These are phyloP conservation scores for Poeciliopsis presidionis DNA, from an alignment of 2,797 vertebrate genomes.

Conservation along the genomic window DNA sequence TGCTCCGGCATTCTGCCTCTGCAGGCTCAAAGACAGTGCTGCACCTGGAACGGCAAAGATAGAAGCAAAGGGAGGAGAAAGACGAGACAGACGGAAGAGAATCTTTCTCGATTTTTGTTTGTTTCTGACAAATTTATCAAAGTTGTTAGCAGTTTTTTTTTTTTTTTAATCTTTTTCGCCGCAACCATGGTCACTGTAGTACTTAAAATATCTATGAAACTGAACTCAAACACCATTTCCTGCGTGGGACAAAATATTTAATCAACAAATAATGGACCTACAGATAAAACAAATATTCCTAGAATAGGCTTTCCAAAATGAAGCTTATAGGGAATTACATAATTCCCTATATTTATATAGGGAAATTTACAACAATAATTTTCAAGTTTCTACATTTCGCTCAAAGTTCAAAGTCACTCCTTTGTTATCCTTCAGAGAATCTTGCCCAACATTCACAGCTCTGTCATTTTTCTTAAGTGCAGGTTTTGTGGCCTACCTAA, in stretches of 20 bases:
- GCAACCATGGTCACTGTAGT: slow-evolving; percentile 17
- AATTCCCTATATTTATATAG: too few relatives aligned
- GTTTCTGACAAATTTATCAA: slow-evolving; percentile 49
- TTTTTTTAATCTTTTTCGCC: slow-evolving; percentile 44
- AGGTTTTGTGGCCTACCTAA: background rate
- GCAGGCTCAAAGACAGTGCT: slow-evolving; percentile 72
- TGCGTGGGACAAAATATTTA: background rate
- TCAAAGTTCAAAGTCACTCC: background rate
- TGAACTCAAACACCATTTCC: background rate
- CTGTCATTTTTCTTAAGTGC: background rate
- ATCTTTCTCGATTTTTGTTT: slow-evolving; percentile 46
- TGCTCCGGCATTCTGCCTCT: slow-evolving; percentile 92
- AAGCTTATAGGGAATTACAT: background rate
- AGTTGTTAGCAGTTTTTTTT: slow-evolving; percentile 31
- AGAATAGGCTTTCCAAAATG: background rate
- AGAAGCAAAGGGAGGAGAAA: background rate
- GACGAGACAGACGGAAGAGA: slow-evolving; percentile 13
- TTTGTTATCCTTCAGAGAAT: background rate
- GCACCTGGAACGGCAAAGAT: slow-evolving; percentile 71
- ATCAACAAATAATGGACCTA: background rate
- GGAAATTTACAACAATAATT: background rate
- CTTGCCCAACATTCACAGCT: background rate
- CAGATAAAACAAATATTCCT: background rate
- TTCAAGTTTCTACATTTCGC: background rate
- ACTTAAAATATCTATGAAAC: background rate